phyloP scores from a whole-genome alignment of 2,888 invertebrate species.

The Heliothis peltigera region DNA sequence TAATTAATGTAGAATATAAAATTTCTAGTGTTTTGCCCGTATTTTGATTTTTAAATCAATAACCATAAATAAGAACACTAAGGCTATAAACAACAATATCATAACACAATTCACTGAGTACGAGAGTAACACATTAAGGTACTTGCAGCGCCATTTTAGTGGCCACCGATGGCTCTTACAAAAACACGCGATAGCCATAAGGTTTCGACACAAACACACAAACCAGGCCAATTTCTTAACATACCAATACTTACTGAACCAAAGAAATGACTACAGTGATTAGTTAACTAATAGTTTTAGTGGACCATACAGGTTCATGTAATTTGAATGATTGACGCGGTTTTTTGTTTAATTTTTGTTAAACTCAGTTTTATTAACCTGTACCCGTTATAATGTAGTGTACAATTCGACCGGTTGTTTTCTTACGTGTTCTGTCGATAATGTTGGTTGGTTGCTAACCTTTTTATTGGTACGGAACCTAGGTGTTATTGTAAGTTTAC shows the following conservation, averaged over 20 bases:
- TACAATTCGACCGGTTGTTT: constrained; percentile 33
- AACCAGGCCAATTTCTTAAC: constrained; percentile 59
- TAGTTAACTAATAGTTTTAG: constrained; percentile 17
- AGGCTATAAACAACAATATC: neutral
- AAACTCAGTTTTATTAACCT: constrained; percentile 26
- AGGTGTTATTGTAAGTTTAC: no score
- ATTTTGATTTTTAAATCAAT: no score
- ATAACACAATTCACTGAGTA: neutral
- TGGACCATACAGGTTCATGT: constrained; percentile 32
- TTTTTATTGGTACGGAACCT: no score
- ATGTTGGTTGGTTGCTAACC: no score
- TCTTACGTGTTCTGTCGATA: neutral
- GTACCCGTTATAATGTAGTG: constrained; percentile 9
- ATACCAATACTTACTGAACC: constrained; percentile 47
- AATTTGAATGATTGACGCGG: constrained; percentile 32
- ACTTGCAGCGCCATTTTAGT: constrained; percentile 31
- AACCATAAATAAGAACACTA: no score
- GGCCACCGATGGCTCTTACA: constrained; percentile 43
- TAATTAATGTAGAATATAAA: no score
- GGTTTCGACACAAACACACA: constrained; percentile 48
- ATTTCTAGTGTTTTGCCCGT: no score
- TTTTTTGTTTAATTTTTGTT: constrained; percentile 24
- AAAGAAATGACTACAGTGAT: constrained; percentile 55
- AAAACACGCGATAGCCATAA: constrained; percentile 53
- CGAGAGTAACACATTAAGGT: constrained; percentile 12